Evolutionary conservation across 1,140 invertebrate species (phyloP).

Genomic region (Diuraphis noxia): DNA sequence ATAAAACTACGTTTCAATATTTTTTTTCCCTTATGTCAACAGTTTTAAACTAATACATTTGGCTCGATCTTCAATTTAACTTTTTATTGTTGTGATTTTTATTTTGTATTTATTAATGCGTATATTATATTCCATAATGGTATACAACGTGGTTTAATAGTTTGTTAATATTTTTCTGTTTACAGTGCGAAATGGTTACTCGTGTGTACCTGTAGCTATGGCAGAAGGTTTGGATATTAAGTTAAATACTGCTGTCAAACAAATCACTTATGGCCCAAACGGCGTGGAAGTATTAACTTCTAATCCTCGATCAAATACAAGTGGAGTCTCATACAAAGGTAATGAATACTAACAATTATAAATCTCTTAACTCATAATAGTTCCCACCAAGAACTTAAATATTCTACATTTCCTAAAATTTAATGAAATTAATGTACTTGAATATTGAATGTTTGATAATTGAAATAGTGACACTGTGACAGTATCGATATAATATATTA

Average conservation of each 20-base stretch:
- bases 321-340: slow-evolving; percentile 74
- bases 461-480: not conserved
- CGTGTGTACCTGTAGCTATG: slow-evolving; percentile 91
- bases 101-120: not conserved
- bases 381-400: not conserved
- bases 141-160: not conserved
- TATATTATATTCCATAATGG: not conserved
- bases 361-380: not conserved
- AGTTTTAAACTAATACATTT: not conserved
- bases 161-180: slow-evolving; percentile 57
- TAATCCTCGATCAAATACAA: slow-evolving; percentile 72
- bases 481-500: not conserved
- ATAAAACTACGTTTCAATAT: not conserved
- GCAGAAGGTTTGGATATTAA: slow-evolving; percentile 92
- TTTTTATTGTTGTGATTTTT: not conserved
- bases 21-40: not conserved
- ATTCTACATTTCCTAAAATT: not conserved
- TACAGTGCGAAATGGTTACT: slow-evolving; percentile 95
- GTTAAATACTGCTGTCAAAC: slow-evolving; percentile 84
- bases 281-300: slow-evolving; percentile 81
- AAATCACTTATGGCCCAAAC: slow-evolving; percentile 65
- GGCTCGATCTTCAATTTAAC: not conserved
- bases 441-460: too few relatives aligned
- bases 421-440: too few relatives aligned
- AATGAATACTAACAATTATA: slow-evolving; percentile 54